A percentile compares a stretch with the other conserved stretches of the same genome.
Evolutionary conservation across 2,888 invertebrate species (phyloP).

Genomic region (Isotomurus palustris): DNA sequence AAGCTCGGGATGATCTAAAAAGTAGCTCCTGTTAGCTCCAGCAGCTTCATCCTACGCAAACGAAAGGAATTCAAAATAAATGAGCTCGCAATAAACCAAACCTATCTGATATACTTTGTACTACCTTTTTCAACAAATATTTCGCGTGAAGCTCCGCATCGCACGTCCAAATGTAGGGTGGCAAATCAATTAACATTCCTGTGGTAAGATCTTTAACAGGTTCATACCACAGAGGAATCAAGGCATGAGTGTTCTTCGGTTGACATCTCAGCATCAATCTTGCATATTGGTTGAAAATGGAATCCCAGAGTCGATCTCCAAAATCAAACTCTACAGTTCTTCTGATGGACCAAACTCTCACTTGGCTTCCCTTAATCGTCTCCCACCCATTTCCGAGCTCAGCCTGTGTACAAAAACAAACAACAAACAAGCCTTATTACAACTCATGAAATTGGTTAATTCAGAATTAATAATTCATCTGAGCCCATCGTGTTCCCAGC

Average conservation of each 20-base stretch:
- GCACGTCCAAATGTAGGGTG: constrained; percentile 40
- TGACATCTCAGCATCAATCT: constrained; percentile 40
- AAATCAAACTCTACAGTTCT: constrained; percentile 27
- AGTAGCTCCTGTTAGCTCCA: constrained; percentile 31
- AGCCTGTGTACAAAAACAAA: constrained; percentile 22
- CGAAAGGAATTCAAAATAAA: neutral
- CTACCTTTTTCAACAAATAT: constrained; percentile 31
- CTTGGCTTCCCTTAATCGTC: constrained; percentile 37
- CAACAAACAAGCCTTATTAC: too few relatives aligned
- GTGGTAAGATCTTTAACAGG: constrained; percentile 28
- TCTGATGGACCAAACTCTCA: constrained; percentile 37
- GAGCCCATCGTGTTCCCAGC: too few relatives aligned
- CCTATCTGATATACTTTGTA: neutral
- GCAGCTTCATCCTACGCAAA: constrained; percentile 25
- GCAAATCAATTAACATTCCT: constrained; percentile 19
- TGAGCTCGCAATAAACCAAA: neutral
- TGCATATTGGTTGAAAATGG: constrained; percentile 32
- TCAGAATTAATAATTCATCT: too few relatives aligned
- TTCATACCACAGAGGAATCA: constrained; percentile 44
- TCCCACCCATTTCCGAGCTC: constrained; percentile 38
- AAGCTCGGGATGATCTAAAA: constrained; percentile 39
- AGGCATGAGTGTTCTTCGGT: constrained; percentile 37
- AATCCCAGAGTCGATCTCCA: constrained; percentile 38
- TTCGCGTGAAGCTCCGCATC: constrained; percentile 41
- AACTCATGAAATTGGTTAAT: too few relatives aligned